Percentiles rank a stretch among this genome's conserved stretches.
phyloP scores from a whole-genome alignment of 2,888 invertebrate genomes.

The Bombylius major region DNA sequence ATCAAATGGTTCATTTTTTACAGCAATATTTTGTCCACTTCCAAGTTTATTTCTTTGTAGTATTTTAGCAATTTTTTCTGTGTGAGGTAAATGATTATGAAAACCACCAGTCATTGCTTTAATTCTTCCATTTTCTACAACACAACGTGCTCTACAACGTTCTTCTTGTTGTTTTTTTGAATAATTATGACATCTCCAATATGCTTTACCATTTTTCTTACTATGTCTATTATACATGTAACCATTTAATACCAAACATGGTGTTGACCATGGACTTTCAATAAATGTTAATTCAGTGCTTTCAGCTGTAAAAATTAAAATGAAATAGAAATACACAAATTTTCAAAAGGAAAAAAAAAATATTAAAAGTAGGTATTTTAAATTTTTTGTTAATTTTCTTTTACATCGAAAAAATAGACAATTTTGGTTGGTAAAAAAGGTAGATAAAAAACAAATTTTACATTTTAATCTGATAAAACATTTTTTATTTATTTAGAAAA shows the following conservation, averaged over 20 bases:
- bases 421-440: too few species aligned
- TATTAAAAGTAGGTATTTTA: not conserved
- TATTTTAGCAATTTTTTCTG: constrained; percentile 35
- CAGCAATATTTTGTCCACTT: not conserved
- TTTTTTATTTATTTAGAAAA: too few species aligned
- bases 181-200: constrained; percentile 38
- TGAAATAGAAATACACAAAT: not conserved
- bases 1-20: too few species aligned
- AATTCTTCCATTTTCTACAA: constrained; percentile 32
- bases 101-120: constrained; percentile 31
- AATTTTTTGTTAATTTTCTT: too few species aligned
- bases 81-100: constrained; percentile 36
- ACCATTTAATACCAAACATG: constrained; percentile 32
- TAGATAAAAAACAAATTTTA: too few species aligned
- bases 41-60: constrained; percentile 23
- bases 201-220: constrained; percentile 34
- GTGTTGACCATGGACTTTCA: constrained; percentile 37
- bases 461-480: too few species aligned
- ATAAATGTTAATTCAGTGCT: constrained; percentile 27
- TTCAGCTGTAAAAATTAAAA: constrained; percentile 1
- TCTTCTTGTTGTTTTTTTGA: constrained; percentile 32
- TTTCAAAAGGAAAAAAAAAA: not conserved
- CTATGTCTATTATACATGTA: constrained; percentile 37
- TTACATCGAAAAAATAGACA: too few species aligned
- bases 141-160: constrained; percentile 35